Evolutionary conservation across 2,797 vertebrate species (phyloP).

Genomic region (Aeoliscus strigatus): DNA sequence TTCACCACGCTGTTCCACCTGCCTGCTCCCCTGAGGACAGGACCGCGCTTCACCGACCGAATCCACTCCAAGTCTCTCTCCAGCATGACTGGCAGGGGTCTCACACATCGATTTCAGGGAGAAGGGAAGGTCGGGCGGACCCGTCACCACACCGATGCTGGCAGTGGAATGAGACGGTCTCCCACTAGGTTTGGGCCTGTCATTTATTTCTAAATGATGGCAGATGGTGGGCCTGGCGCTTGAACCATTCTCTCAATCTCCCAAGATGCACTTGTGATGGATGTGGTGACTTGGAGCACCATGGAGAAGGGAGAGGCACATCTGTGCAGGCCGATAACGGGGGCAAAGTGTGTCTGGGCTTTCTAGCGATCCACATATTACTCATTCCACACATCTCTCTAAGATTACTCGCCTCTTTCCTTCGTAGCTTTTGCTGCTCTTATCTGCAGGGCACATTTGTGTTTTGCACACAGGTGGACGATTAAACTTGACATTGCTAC

Average conservation of each 20-base stretch:
- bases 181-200: conserved; percentile 71
- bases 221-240: conserved; percentile 74
- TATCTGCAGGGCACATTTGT: conserved; percentile 42
- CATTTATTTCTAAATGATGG: conserved; percentile 77
- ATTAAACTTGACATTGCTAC: conserved; percentile 42
- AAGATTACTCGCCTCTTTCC: conserved; percentile 53
- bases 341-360: conserved; percentile 64
- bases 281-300: conserved; percentile 66
- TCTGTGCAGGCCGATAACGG: conserved; percentile 70
- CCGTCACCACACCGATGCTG: conserved; percentile 54
- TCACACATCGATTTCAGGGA: conserved; percentile 62
- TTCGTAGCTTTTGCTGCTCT: conserved; percentile 34
- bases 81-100: conserved; percentile 66
- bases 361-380: conserved; percentile 47
- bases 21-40: conserved; percentile 65
- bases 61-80: conserved; percentile 65
- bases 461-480: conserved; percentile 31
- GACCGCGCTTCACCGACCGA: conserved; percentile 63
- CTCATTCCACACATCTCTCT: conserved; percentile 46
- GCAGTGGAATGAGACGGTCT: conserved; percentile 68
- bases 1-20: conserved; percentile 67
- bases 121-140: conserved; percentile 57
- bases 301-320: conserved; percentile 64
- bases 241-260: conserved; percentile 63
- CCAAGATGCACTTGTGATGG: conserved; percentile 75